These are phyloP conservation scores for Asbolus verrucosus DNA, from an alignment of 1,140 invertebrate genomes.

Conservation along the genomic window DNA sequence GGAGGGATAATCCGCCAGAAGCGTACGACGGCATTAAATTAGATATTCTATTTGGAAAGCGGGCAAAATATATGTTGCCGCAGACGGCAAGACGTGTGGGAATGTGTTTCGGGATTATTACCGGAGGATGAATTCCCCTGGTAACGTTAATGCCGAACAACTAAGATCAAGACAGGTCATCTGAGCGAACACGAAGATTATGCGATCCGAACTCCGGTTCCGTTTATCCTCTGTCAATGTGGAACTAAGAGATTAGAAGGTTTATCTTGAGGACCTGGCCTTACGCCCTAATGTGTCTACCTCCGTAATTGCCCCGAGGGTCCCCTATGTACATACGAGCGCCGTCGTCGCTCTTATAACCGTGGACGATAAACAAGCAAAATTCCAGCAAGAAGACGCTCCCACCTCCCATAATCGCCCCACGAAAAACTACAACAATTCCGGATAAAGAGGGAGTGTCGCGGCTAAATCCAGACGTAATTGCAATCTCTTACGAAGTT, in stretches of 20 bases:
- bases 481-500: too few relatives aligned
- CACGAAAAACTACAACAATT: too few relatives aligned
- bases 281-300: conserved; percentile 22
- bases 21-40: conserved; percentile 11
- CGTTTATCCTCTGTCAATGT: conserved; percentile 33
- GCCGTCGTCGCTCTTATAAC: too few relatives aligned
- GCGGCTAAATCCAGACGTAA: too few relatives aligned
- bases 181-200: conserved; percentile 26
- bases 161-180: conserved; percentile 27
- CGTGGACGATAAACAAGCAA: too few relatives aligned
- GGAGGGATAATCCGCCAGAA: conserved; percentile 6
- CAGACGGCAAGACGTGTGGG: conserved; percentile 16
- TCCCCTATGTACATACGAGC: background rate
- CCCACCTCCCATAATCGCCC: too few relatives aligned
- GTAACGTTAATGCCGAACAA: too few relatives aligned
- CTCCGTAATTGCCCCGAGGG: conserved; percentile 26
- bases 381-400: too few relatives aligned
- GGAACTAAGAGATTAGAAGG: conserved; percentile 32
- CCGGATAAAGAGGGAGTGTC: too few relatives aligned
- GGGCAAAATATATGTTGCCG: conserved; percentile 21
- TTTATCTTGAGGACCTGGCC: conserved; percentile 30
- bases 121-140: too few relatives aligned
- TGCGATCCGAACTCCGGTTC: conserved; percentile 27
- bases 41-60: conserved; percentile 24
- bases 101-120: conserved; percentile 5